Conservation (phyloP, 2,797 vertebrate genomes). For the Echiichthys vipera region DNA sequence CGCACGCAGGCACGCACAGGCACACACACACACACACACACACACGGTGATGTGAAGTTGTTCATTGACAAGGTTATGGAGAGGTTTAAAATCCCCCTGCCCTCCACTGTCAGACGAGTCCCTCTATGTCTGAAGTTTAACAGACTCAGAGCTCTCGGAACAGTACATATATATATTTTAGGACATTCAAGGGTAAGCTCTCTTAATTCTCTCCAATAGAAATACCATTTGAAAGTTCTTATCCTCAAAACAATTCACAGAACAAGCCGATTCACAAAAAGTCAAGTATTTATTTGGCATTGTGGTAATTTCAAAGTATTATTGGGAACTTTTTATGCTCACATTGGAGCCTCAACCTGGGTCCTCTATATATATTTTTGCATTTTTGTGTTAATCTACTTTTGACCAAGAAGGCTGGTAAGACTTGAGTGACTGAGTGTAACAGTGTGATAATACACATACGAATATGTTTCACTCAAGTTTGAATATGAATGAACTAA, state of each 20-base stretch:
- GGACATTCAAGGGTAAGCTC: conserved; percentile 10
- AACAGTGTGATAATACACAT: not conserved
- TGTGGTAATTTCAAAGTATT: not conserved
- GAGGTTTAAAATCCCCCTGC: conserved; percentile 68
- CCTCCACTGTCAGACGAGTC: conserved; percentile 55
- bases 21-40: not conserved
- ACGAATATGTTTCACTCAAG: not conserved
- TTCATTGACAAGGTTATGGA: conserved; percentile 74
- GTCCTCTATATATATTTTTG: not conserved
- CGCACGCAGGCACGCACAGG: conserved; percentile 15
- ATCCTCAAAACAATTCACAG: not conserved
- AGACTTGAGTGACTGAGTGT: not conserved
- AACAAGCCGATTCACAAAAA: not conserved
- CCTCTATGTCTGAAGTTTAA: conserved; percentile 54
- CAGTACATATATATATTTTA: conserved; percentile 25
- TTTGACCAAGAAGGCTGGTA: not conserved
- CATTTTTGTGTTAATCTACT: not conserved
- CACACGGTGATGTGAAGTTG: conserved; percentile 29
- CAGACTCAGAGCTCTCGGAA: conserved; percentile 35
- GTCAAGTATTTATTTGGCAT: not conserved
- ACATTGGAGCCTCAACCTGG: not conserved
- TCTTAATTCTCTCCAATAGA: conserved; percentile 18
- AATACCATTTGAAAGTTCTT: not conserved
- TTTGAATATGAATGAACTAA: conserved; percentile 9
- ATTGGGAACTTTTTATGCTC: too few species aligned